Evolutionary conservation across 2,888 invertebrate species (phyloP).

Genomic region (Salpingus planirostris): DNA sequence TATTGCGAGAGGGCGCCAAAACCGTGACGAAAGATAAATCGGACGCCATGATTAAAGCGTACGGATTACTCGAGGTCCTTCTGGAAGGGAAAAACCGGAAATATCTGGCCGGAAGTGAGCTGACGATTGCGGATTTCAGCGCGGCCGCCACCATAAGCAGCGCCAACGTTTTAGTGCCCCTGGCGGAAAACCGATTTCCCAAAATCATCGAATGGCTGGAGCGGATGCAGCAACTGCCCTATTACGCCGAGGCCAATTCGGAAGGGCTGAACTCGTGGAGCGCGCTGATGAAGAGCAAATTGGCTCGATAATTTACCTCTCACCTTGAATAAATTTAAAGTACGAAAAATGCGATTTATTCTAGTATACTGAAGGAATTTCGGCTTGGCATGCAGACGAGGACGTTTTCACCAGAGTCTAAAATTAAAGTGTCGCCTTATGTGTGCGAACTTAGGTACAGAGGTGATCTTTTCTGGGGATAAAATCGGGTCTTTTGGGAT

Average conservation of each 20-base stretch:
- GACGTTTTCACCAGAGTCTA: too few relatives aligned
- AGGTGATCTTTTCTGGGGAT: too few relatives aligned
- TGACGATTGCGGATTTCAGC: background rate
- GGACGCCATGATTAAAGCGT: slow-evolving; percentile 33
- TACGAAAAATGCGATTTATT: too few relatives aligned
- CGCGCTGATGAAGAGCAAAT: background rate
- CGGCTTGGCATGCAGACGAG: too few relatives aligned
- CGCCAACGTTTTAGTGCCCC: background rate
- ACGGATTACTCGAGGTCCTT: slow-evolving; percentile 37
- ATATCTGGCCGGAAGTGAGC: slow-evolving; percentile 18
- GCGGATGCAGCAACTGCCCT: background rate
- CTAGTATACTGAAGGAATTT: too few relatives aligned
- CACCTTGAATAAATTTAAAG: too few relatives aligned
- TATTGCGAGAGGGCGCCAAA: slow-evolving; percentile 33
- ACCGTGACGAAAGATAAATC: slow-evolving; percentile 23
- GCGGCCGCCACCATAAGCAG: background rate
- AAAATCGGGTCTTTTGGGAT: too few relatives aligned
- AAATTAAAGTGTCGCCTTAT: too few relatives aligned
- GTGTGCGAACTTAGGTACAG: too few relatives aligned
- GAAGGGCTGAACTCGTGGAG: background rate
- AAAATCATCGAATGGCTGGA: background rate
- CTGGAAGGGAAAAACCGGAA: slow-evolving; percentile 28
- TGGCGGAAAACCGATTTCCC: background rate
- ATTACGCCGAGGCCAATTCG: background rate
- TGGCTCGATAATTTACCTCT: too few relatives aligned